Evolutionary conservation across 2,888 invertebrate species (phyloP), one percentile per base, ranked within the genome.

Genomic region (Synanthedon andrenaeformis): DNA sequence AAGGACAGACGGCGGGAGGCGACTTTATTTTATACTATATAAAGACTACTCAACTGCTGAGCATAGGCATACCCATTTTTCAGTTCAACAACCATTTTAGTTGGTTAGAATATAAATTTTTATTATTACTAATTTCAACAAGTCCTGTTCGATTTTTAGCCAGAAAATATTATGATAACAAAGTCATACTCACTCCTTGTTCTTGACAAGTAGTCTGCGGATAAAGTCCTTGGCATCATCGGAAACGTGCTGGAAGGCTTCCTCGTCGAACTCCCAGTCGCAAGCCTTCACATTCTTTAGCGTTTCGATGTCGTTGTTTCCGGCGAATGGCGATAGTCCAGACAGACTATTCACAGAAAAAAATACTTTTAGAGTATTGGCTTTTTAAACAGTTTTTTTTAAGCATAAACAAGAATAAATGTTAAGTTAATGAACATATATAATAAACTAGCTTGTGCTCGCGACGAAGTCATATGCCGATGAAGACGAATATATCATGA

Each of bases 181-280:
- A 42, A 13, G 2, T 5, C 1, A 12, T 45, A 89, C 93, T 90
- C 80, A 96, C 94, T 97, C 96, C 86, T 98, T 98, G 77, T 94
- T 96, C 79, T 95, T 94, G 57, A 97, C 88, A 12, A 99, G 90
- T 57, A 99, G 90, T 72, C 95, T 91, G 63, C 94, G 91, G 79
- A 99, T 99, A 83, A 99, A 99, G 89, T 99, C 99, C 89, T 96
- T 98, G 67, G 95, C 99, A 78, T 98, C 97, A 54, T 96, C 96
- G 0, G 99, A 99, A 53, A 99, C 96, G 70, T 93, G 92, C 23
- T 92, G 89, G 90, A 99, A 99, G 8, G 97, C 93, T 68, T 98
- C 97, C 73, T 94, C 94, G 74, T 99, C 99, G 85, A 99, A 99
- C 90, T 97, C 97, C 99, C 99, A 99, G 82, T 99, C 98, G 79